These are phyloP conservation scores for Phragmatobia fuliginosa DNA, from an alignment of 2,888 invertebrate genomes.

Conservation along the genomic window DNA sequence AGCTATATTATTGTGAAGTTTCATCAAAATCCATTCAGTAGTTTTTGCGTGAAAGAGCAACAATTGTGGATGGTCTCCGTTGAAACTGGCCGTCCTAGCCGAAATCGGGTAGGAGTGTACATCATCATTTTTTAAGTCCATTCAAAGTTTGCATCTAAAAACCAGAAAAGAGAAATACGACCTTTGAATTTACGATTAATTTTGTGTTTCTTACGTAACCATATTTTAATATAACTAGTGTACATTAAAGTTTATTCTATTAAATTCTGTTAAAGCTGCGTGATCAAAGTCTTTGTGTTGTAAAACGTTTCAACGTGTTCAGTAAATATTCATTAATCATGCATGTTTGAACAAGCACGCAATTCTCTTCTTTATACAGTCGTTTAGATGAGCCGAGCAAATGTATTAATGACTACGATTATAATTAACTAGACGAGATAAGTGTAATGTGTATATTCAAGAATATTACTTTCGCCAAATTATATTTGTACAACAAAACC, in stretches of 20 bases:
- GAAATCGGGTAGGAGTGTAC: too few species aligned
- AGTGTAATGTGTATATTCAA: conserved; percentile 1
- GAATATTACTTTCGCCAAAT: background rate
- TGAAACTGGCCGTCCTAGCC: too few species aligned
- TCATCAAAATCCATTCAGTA: too few species aligned
- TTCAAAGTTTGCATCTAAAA: too few species aligned
- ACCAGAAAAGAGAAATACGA: too few species aligned
- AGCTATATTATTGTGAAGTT: too few species aligned
- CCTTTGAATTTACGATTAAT: too few species aligned
- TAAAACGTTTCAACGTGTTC: conserved; percentile 14
- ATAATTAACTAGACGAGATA: conserved; percentile 5
- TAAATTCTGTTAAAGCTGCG: background rate
- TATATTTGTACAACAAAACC: background rate
- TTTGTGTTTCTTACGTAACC: too few species aligned
- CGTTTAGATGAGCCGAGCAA: conserved; percentile 1
- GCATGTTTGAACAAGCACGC: conserved; percentile 6
- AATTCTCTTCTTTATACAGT: conserved; percentile 5
- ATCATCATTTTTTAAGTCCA: too few species aligned
- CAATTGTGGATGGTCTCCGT: too few species aligned
- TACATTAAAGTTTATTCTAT: background rate
- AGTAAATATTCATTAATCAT: conserved; percentile 16
- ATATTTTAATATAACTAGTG: background rate
- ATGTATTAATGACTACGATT: background rate
- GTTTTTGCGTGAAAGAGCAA: too few species aligned
- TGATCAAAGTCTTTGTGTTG: conserved; percentile 10